phyloP scores from a whole-genome alignment of 2,888 invertebrate genomes.

The Hypomecis atomaria region DNA sequence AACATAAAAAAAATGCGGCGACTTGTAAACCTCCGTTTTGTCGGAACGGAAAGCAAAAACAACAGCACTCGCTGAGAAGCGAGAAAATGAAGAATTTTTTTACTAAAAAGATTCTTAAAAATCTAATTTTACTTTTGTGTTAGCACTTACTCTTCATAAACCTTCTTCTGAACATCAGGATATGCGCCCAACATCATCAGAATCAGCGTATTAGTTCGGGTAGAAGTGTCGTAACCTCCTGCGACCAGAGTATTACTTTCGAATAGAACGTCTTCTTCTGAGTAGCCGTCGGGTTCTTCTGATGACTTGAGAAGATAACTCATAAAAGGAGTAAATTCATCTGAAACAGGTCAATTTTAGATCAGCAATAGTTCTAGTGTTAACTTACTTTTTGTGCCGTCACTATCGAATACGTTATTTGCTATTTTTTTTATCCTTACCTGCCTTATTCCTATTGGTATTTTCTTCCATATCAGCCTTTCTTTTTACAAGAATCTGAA shows the following conservation, averaged over 20 bases:
- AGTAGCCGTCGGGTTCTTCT: slow-evolving; percentile 1
- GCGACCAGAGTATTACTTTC: slow-evolving; percentile 21
- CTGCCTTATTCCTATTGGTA: background rate
- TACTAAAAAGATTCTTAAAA: too few species aligned
- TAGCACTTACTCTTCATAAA: slow-evolving; percentile 29
- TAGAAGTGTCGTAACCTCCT: slow-evolving; percentile 25
- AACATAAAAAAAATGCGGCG: too few species aligned
- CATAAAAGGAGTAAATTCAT: slow-evolving; percentile 17
- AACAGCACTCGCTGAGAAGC: too few species aligned
- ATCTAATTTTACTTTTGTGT: too few species aligned
- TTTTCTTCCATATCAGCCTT: slow-evolving; percentile 12
- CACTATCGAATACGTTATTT: too few species aligned
- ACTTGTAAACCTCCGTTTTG: too few species aligned
- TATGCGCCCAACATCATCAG: slow-evolving; percentile 23
- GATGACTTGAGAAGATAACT: slow-evolving; percentile 19
- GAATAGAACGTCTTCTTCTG: slow-evolving; percentile 21
- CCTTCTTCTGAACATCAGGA: slow-evolving; percentile 20
- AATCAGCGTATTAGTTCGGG: slow-evolving; percentile 5
- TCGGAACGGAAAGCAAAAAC: too few species aligned
- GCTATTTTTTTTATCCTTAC: slow-evolving; percentile 1
- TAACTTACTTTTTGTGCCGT: too few species aligned
- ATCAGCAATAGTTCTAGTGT: too few species aligned
- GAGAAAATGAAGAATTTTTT: too few species aligned
- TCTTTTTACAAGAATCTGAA: slow-evolving; percentile 23
- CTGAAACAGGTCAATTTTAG: slow-evolving; percentile 1